Base-by-base conservation (phyloP, 2,888 invertebrate genomes). In the Orthosia gothica region DNA sequence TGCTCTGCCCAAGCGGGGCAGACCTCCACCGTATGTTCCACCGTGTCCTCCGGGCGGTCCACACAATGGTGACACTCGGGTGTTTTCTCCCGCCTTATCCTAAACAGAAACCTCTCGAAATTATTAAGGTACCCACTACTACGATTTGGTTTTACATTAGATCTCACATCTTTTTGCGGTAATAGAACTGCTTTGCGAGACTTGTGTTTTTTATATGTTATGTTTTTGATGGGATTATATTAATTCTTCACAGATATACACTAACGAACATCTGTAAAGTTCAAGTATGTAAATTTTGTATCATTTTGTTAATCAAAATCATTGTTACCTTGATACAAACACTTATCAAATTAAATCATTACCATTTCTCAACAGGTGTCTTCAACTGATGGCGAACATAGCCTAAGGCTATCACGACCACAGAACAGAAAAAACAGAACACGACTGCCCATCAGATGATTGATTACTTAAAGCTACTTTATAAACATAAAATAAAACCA, bases 341-440 rank as follows among this genome's bases (percentile, higher is more conserved):
- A 54, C 45, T n/a, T 54, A n/a, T 23, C 1, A 23, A 71, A 71
- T 20, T 11, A 52, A 64, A 64, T 26, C 4, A 7, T 18, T 18
- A 26, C 20, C 13, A 5, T 16, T 64, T 47, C 52, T n/a, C 20
- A 50, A 40, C 57, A 58, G 54, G 52, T 69, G 70, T 26, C 40
- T 52, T 59, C 55, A 26, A 9, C 13, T 20, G 1, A 40, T 45
- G 47, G 52, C 13, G 45, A 18, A 26, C 40, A 67, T 64, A 61
- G 70, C 81, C 63, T 18, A 23, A 3, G 70, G 83, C 59, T 2
- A n/a, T 82, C 71, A 77, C 70, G 40, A 40, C 40, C 40, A 9
- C 9, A 40, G 7, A 40, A 40, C 9, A 40, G 40, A 40, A 40
- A 40, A 40, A 40, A 32, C 40, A 40, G 40, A n/a, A 68, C 71